These are phyloP conservation scores for Tinea semifulvella DNA, from an alignment of 2,888 invertebrate genomes.

Conservation along the genomic window DNA sequence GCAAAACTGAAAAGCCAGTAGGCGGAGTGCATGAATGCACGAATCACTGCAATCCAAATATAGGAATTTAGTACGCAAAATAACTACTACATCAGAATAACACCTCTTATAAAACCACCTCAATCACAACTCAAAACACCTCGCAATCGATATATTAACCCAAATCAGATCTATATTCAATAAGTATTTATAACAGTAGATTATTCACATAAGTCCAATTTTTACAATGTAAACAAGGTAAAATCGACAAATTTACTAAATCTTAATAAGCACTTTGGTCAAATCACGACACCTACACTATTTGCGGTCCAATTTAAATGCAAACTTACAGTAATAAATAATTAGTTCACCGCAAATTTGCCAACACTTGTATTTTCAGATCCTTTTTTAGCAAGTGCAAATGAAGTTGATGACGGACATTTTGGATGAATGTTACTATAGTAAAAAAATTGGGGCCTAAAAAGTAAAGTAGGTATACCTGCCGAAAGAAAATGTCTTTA, in stretches of 20 bases:
- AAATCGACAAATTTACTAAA: neutral
- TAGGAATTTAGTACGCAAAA: conserved; percentile 1
- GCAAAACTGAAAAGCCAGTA: conserved; percentile 41
- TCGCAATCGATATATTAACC: neutral
- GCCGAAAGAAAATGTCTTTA: no score
- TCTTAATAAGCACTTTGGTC: neutral
- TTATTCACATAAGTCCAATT: conserved; percentile 1
- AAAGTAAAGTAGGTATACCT: no score
- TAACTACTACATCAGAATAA: neutral
- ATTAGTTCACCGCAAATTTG: conserved; percentile 39
- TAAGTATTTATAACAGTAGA: conserved; percentile 6
- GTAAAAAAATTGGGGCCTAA: no score
- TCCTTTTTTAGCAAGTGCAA: conserved; percentile 49
- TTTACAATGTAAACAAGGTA: conserved; percentile 56
- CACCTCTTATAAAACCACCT: neutral
- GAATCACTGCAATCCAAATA: conserved; percentile 25
- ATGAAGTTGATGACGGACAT: conserved; percentile 39
- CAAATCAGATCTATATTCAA: neutral
- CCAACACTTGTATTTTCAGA: conserved; percentile 56
- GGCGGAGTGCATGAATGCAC: conserved; percentile 8
- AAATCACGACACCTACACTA: neutral
- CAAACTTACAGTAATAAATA: conserved; percentile 20
- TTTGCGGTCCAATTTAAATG: neutral
- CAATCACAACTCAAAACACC: neutral
- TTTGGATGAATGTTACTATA: conserved; percentile 23